Evolutionary conservation across 2,113 vertebrate genomes (phyloP).

Genomic region (Tragelaphus buxtoni): DNA sequence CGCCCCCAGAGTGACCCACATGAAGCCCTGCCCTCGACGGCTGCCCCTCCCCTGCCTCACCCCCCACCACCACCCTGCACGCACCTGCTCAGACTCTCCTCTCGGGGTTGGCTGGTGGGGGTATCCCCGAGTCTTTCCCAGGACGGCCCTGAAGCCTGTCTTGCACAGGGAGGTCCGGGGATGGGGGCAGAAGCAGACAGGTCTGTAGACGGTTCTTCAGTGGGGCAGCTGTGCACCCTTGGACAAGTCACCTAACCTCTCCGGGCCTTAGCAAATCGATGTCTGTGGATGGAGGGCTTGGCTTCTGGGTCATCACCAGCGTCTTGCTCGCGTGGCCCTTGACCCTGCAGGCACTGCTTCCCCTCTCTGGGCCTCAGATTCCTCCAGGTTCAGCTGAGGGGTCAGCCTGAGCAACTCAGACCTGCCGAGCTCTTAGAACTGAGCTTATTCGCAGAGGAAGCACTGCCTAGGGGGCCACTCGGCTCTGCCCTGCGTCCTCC

Average conservation of each 20-base stretch:
- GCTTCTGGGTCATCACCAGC: neutral
- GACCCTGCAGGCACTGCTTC: accelerated
- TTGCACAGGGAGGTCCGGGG: neutral
- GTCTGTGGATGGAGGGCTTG: neutral
- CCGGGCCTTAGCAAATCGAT: neutral
- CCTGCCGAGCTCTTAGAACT: neutral
- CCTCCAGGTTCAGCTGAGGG: neutral
- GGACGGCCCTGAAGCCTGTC: too few species aligned
- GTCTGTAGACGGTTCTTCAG: too few species aligned
- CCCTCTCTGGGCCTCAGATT: neutral
- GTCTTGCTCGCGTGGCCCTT: accelerated
- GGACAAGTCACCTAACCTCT: neutral
- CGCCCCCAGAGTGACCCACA: neutral
- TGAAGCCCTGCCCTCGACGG: neutral
- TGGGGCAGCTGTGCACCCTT: neutral
- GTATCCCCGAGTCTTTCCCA: neutral
- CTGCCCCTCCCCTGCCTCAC: neutral
- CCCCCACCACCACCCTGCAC: neutral
- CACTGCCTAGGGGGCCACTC: accelerated
- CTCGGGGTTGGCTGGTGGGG: neutral
- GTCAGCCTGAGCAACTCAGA: accelerated
- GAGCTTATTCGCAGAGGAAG: accelerated
- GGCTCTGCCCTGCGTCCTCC: neutral
- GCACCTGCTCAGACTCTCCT: neutral
- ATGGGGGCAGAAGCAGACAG: neutral